phyloP scores from a whole-genome alignment of 2,797 vertebrate species.

The Buphagus erythrorhynchus region DNA sequence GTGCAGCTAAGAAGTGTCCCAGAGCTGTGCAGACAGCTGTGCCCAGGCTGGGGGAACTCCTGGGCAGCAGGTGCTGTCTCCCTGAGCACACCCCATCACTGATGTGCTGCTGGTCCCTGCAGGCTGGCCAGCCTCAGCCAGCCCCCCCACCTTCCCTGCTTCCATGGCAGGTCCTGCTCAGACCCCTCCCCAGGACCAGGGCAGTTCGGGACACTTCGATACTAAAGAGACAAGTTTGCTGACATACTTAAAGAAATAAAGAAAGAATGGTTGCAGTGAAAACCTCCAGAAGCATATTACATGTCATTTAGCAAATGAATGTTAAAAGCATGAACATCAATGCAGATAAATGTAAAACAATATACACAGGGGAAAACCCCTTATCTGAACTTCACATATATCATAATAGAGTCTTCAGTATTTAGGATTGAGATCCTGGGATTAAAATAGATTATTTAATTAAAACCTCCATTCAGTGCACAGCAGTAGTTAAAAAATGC shows the following conservation, averaged over 20 bases:
- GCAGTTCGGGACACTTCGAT: too few relatives aligned
- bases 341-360: not conserved
- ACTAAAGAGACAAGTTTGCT: not conserved
- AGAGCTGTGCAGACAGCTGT: not conserved
- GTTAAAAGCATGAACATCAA: not conserved
- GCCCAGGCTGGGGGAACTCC: fast-evolving
- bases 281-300: not conserved
- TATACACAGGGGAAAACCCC: not conserved
- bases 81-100: not conserved
- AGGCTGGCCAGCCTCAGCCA: not conserved
- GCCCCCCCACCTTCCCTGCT: fast-evolving
- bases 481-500: not conserved
- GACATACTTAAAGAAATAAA: not conserved
- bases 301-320: not conserved
- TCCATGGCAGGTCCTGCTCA: fast-evolving
- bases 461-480: not conserved
- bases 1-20: fast-evolving
- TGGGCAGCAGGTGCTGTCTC: not conserved
- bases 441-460: not conserved
- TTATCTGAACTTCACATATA: not conserved
- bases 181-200: fast-evolving
- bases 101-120: fast-evolving
- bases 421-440: not conserved
- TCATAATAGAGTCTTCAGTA: not conserved
- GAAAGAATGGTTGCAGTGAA: not conserved